These are phyloP conservation scores for Cygnus atratus DNA, from an alignment of 2,113 vertebrate species.

Conservation along the genomic window DNA sequence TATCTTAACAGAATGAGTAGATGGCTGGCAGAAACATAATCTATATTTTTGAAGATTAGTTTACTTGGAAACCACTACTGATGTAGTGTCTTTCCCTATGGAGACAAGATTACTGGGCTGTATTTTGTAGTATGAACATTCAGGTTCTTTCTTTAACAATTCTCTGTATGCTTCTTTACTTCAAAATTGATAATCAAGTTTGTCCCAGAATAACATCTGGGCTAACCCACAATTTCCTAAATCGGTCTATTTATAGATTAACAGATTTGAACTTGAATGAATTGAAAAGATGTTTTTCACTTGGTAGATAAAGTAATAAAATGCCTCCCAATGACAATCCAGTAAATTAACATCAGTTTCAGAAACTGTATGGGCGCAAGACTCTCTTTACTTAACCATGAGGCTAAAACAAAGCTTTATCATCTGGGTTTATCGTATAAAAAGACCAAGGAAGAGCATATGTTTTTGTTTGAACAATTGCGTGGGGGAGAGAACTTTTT, in stretches of 20 bases:
- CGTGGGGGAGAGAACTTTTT: neutral
- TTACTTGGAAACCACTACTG: neutral
- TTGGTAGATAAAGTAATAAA: neutral
- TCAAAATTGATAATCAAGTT: neutral
- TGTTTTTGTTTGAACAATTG: neutral
- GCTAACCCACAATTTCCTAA: neutral
- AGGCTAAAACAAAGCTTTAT: neutral
- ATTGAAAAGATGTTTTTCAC: neutral
- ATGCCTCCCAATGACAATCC: neutral
- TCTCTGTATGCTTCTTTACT: neutral
- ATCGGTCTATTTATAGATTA: neutral
- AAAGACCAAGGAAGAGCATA: neutral
- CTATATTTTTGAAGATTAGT: neutral
- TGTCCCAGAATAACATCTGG: neutral
- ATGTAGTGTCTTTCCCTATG: neutral
- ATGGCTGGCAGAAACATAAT: neutral
- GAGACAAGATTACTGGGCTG: neutral
- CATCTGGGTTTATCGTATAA: neutral
- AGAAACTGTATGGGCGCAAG: neutral
- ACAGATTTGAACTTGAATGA: neutral
- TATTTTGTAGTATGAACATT: neutral
- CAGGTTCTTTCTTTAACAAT: neutral
- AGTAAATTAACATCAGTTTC: neutral
- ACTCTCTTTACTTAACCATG: neutral
- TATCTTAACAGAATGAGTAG: neutral